Percentiles rank a stretch among this genome's conserved stretches.
Evolutionary conservation across 2,888 invertebrate species (phyloP).

Genomic region (Bellardia pandia): DNA sequence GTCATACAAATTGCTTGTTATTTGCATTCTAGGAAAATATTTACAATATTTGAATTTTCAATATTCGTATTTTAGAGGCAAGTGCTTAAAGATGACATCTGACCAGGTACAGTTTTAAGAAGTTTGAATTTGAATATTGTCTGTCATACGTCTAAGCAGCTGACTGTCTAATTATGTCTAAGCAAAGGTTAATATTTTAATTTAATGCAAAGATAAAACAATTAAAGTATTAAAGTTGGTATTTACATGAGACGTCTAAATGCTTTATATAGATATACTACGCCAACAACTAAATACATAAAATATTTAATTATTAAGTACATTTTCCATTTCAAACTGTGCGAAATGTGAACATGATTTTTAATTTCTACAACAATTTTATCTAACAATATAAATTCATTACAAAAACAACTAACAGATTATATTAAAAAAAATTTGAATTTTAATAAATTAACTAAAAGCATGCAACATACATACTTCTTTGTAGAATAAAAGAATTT

Average conservation of each 20-base stretch:
- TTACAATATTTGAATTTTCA: too few relatives aligned
- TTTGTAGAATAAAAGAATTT: neutral
- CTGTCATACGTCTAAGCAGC: too few relatives aligned
- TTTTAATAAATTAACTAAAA: slow-evolving; percentile 9
- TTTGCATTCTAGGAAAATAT: neutral
- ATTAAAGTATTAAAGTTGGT: neutral
- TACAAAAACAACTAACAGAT: neutral
- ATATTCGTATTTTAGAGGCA: too few relatives aligned
- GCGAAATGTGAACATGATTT: neutral
- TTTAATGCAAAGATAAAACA: neutral
- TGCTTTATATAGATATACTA: neutral
- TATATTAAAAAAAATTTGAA: neutral
- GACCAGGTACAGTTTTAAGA: neutral
- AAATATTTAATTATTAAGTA: neutral
- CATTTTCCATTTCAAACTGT: neutral
- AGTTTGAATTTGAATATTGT: neutral
- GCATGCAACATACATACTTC: slow-evolving; percentile 34
- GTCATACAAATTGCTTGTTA: neutral
- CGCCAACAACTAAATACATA: neutral
- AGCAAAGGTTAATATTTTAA: too few relatives aligned
- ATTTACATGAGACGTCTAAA: neutral
- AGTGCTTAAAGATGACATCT: neutral
- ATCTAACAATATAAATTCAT: neutral
- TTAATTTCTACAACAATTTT: neutral
- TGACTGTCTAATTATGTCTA: too few relatives aligned